A percentile compares a stretch with the other conserved stretches of the same genome.
These are phyloP conservation scores for Axinella damicornis DNA, from an alignment of 37 sponge, comb jelly and placozoan genomes.

Conservation along the genomic window DNA sequence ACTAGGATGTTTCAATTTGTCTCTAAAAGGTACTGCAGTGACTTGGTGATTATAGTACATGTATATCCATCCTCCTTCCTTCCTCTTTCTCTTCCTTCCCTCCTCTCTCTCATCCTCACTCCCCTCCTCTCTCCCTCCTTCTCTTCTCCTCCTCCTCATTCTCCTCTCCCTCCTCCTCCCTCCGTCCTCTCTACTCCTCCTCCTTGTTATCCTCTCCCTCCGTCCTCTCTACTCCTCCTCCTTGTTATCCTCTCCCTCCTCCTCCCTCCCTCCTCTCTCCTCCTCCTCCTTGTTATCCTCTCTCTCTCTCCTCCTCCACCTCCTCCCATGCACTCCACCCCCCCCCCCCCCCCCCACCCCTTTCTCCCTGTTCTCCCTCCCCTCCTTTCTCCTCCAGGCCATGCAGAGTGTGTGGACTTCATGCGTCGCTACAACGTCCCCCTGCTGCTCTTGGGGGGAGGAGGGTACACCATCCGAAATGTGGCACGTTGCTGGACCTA, in stretches of 20 bases:
- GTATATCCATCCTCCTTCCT: neutral
- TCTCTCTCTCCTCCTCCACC: neutral
- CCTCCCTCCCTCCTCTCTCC: neutral
- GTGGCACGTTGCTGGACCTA: conserved; percentile 99
- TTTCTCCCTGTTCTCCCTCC: too few relatives aligned
- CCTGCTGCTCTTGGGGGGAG: conserved; percentile 93
- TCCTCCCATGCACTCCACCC: neutral
- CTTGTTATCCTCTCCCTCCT: neutral
- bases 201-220: too few relatives aligned
- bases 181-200: too few relatives aligned
- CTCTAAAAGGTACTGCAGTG: conserved; percentile 84
- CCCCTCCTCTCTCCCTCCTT: too few relatives aligned
- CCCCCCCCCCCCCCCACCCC: conserved; percentile 1
- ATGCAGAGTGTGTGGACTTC: conserved; percentile 98
- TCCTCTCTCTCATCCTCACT: too few relatives aligned
- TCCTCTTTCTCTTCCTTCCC: conserved; percentile 1
- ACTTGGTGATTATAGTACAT: neutral
- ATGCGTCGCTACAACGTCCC: conserved; percentile 94
- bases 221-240: neutral
- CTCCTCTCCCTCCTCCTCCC: neutral
- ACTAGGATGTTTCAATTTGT: conserved; percentile 97
- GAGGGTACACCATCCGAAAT: conserved; percentile 99
- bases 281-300: neutral
- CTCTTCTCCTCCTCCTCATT: neutral
- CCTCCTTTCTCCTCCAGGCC: conserved; percentile 67